Percentiles rank a stretch among this genome's conserved stretches.
Conservation (phyloP, 2,888 invertebrate genomes). For the Gerris lacustris region DNA sequence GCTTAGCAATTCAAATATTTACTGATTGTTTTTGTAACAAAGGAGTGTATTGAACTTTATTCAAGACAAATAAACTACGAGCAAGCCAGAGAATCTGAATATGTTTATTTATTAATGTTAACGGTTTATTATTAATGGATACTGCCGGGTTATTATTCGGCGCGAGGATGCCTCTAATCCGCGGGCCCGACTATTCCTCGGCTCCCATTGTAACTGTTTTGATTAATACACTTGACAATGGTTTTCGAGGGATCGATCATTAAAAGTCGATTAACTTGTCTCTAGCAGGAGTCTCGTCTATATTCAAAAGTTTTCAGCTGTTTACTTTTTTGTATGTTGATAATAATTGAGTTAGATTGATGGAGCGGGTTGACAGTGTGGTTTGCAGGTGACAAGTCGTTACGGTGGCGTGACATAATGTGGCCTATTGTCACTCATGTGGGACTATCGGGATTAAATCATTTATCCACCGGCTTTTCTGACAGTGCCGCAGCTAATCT, state of each 20-base stretch:
- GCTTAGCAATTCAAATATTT: background rate
- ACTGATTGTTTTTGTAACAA: slow-evolving; percentile 1
- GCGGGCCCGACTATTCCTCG: background rate
- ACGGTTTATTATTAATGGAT: slow-evolving; percentile 3
- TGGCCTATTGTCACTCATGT: background rate
- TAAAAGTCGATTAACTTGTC: slow-evolving; percentile 20
- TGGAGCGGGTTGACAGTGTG: background rate
- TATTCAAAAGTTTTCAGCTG: slow-evolving; percentile 10
- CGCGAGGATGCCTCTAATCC: background rate
- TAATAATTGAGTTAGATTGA: slow-evolving; percentile 3
- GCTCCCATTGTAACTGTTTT: background rate
- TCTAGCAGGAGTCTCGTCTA: slow-evolving; percentile 12
- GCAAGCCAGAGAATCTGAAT: background rate
- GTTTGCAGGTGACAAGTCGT: slow-evolving; percentile 1
- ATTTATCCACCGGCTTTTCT: background rate
- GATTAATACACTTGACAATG: slow-evolving; percentile 5
- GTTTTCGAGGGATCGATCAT: slow-evolving; percentile 12
- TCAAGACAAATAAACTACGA: background rate
- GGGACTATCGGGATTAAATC: background rate
- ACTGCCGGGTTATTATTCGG: background rate
- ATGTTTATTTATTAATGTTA: slow-evolving; percentile 5
- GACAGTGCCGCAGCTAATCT: background rate
- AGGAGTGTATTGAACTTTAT: background rate
- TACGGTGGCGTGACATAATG: background rate
- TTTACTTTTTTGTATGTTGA: background rate